Base-by-base conservation (phyloP, 2,888 invertebrate genomes). In the Oligia fasciuncula region DNA sequence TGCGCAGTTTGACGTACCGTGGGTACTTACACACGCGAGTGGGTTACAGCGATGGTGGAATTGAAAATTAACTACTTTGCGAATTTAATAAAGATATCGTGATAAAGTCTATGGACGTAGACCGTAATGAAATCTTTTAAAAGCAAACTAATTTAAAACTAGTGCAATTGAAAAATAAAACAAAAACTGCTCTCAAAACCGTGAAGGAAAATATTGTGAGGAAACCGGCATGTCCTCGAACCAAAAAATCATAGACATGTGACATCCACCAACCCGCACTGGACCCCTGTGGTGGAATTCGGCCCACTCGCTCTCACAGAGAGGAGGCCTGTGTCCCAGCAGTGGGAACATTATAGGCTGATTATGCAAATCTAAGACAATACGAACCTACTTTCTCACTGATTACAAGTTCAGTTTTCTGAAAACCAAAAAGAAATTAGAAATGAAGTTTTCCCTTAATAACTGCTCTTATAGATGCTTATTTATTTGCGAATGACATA, bases 1-100 rank as follows among this genome's bases (percentile, higher is more conserved):
- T 19, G 81, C 81, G 84, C 83, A 67, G 75, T 62, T 73, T 84
- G 63, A 71, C 57, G 76, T 78, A 60, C 35, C 29, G 68, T 63
- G 17, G 9, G 29, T 81, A 83, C 29, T 40, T 71, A 69, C 29
- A 69, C 83, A 87, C 72, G 79, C 78, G 57, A 76, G n/a, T 29
- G 35, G 19, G 14, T 72, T 57, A 83, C 54, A 60, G 71, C 51
- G 35, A 51, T 62, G 29, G 29, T 43, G 29, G 46, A 63, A 77
- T 73, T 81, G 43, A 43, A 29, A 73, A 46, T 23, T 43, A 29
- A 29, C 29, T 29, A 43, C 43, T 43, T 9, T 4, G 46, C 0
- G 17, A 29, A 17, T n/a, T 23, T 65, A n/a, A 29, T n/a, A 1
- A 43, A 60, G 9, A 35, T 63, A 23, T 60, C 9, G 14, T 73